Percentiles rank a stretch among this genome's conserved stretches.
Evolutionary conservation across 2,113 vertebrate genomes (phyloP).

Genomic region (Gasterosteus nipponicus): DNA sequence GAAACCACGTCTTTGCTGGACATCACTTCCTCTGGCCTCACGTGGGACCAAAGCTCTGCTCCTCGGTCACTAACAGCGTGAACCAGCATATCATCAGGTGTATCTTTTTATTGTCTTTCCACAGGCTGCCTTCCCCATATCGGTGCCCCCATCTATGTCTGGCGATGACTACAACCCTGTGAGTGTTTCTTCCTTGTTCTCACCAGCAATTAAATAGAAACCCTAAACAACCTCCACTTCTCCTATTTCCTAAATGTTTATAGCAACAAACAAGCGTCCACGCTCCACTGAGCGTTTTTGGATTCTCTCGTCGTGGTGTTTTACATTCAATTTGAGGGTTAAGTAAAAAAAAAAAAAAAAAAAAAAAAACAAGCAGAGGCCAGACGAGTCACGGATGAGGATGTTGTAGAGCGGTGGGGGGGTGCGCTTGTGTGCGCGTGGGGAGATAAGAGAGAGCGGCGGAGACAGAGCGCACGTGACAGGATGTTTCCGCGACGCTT

Average conservation of each 20-base stretch:
- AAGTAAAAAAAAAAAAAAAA: neutral
- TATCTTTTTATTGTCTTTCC: slow-evolving; percentile 23
- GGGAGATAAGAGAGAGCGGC: slow-evolving; percentile 2
- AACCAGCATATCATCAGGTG: slow-evolving; percentile 13
- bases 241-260: slow-evolving; percentile 19
- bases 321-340: neutral
- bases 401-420: neutral
- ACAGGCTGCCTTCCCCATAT: slow-evolving; percentile 80
- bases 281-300: neutral
- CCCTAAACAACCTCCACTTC: slow-evolving; percentile 45
- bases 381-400: neutral
- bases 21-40: slow-evolving; percentile 56
- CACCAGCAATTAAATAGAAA: neutral
- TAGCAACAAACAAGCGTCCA: no score
- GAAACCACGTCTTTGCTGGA: slow-evolving; percentile 20
- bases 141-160: slow-evolving; percentile 82
- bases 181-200: slow-evolving; percentile 71
- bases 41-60: slow-evolving; percentile 1
- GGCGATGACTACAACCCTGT: slow-evolving; percentile 85
- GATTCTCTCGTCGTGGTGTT: neutral
- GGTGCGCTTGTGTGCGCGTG: slow-evolving; percentile 6
- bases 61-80: neutral
- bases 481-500: slow-evolving; percentile 83
- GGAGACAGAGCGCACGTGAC: slow-evolving; percentile 77
- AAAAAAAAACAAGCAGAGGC: neutral